phyloP scores from a whole-genome alignment of 2,113 vertebrate genomes.

The Datnioides undecimradiatus region DNA sequence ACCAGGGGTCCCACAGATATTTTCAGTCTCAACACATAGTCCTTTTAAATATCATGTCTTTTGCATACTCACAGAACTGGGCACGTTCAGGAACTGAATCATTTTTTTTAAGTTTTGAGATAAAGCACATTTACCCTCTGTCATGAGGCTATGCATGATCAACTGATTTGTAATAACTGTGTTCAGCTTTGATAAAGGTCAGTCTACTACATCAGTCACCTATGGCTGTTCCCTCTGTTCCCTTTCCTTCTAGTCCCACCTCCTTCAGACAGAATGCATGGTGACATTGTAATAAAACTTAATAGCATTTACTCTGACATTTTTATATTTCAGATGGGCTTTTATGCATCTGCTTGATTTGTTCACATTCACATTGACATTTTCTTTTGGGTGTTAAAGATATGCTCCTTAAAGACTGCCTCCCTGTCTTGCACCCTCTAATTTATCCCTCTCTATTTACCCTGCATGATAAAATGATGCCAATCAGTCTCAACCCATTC shows the following conservation, averaged over 20 bases:
- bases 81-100: too few species aligned
- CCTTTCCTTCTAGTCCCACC: neutral
- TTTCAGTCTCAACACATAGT: too few species aligned
- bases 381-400: neutral
- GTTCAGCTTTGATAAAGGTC: too few species aligned
- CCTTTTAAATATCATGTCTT: too few species aligned
- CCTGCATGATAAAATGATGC: slow-evolving; percentile 8
- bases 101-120: too few species aligned
- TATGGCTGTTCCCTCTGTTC: too few species aligned
- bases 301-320: slow-evolving; percentile 15
- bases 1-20: too few species aligned
- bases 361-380: neutral
- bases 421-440: neutral
- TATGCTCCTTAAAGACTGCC: neutral
- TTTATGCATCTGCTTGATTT: neutral
- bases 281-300: neutral
- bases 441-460: slow-evolving; percentile 1
- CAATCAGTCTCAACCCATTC: slow-evolving; percentile 29
- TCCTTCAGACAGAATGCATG: neutral
- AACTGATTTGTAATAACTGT: too few species aligned
- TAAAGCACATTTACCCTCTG: too few species aligned
- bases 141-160: too few species aligned
- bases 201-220: too few species aligned
- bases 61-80: too few species aligned
- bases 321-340: neutral